phyloP scores from a whole-genome alignment of 2,113 vertebrate genomes.

The Amphiprion ocellaris region DNA sequence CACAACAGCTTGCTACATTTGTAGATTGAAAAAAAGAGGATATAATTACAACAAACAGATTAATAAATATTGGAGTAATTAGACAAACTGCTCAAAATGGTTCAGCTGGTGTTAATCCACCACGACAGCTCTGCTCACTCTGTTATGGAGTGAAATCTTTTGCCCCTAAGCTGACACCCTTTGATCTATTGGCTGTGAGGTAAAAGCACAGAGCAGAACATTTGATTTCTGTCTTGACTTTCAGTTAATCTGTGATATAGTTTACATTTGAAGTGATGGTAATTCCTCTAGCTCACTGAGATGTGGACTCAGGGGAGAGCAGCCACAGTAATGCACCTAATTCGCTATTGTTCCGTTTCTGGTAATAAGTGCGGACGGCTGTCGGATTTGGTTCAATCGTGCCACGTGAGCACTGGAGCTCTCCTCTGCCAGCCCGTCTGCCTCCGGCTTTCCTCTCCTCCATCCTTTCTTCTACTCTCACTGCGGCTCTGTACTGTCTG shows the following conservation, averaged over 20 bases:
- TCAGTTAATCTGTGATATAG: conserved; percentile 61
- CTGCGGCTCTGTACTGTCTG: conserved; percentile 48
- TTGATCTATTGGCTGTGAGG: conserved; percentile 48
- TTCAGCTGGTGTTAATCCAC: neutral
- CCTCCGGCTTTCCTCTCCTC: conserved; percentile 66
- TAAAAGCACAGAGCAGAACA: conserved; percentile 51
- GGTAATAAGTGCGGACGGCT: conserved; percentile 83
- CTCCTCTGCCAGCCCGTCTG: conserved; percentile 65
- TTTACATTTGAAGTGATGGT: conserved; percentile 69
- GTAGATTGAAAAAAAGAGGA: neutral
- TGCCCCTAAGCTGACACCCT: conserved; percentile 37
- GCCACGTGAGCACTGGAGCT: conserved; percentile 71
- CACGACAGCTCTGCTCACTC: neutral
- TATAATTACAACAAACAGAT: conserved; percentile 1
- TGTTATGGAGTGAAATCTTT: conserved; percentile 4
- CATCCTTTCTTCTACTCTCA: conserved; percentile 45
- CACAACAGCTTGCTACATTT: conserved; percentile 21
- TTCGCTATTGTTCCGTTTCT: conserved; percentile 76
- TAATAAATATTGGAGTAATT: conserved; percentile 26
- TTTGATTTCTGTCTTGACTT: conserved; percentile 61
- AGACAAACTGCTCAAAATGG: conserved; percentile 20
- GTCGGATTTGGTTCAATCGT: conserved; percentile 78
- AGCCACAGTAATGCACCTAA: conserved; percentile 79
- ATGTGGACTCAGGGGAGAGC: conserved; percentile 61
- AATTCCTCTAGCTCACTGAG: conserved; percentile 65